These are phyloP conservation scores for Drusus annulatus DNA, from an alignment of 1,140 invertebrate genomes.

Conservation along the genomic window DNA sequence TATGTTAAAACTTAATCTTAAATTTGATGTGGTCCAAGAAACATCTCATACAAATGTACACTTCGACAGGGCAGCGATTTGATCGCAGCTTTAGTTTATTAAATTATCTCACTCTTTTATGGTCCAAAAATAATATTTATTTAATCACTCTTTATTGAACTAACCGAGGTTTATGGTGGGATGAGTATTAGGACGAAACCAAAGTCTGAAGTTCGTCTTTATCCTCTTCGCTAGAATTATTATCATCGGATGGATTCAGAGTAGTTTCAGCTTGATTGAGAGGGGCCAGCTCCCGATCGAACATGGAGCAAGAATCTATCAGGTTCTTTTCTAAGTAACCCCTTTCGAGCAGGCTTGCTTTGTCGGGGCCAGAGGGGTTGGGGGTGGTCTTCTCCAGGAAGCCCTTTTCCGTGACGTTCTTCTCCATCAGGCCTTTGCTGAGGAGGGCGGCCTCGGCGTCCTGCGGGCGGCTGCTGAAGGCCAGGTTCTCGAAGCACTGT, in stretches of 20 bases:
- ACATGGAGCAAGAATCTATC: slow-evolving; percentile 11
- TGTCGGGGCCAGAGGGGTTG: slow-evolving; percentile 62
- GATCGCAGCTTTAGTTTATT: slow-evolving; percentile 1
- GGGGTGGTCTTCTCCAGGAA: slow-evolving; percentile 54
- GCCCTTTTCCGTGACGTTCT: slow-evolving; percentile 64
- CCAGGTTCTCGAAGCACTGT: slow-evolving; percentile 71
- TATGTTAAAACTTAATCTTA: slow-evolving; percentile 11
- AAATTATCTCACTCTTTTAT: slow-evolving; percentile 36
- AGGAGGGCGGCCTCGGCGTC: slow-evolving; percentile 62
- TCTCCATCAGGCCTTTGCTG: slow-evolving; percentile 65
- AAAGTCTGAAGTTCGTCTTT: slow-evolving; percentile 49
- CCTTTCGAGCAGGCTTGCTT: slow-evolving; percentile 61
- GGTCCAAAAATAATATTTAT: slow-evolving; percentile 19
- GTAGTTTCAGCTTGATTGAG: slow-evolving; percentile 16
- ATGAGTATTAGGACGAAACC: slow-evolving; percentile 45
- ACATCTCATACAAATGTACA: slow-evolving; percentile 18
- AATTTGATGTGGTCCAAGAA: slow-evolving; percentile 18
- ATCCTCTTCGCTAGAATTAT: slow-evolving; percentile 51
- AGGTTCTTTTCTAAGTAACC: slow-evolving; percentile 43
- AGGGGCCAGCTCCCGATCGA: not conserved
- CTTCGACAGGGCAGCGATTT: not conserved
- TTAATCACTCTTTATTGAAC: not conserved
- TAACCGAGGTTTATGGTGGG: not conserved
- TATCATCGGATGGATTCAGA: slow-evolving; percentile 49
- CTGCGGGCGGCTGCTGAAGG: slow-evolving; percentile 62